phyloP scores from a whole-genome alignment of 1,140 invertebrate species.

The Heliconius hewitsoni region DNA sequence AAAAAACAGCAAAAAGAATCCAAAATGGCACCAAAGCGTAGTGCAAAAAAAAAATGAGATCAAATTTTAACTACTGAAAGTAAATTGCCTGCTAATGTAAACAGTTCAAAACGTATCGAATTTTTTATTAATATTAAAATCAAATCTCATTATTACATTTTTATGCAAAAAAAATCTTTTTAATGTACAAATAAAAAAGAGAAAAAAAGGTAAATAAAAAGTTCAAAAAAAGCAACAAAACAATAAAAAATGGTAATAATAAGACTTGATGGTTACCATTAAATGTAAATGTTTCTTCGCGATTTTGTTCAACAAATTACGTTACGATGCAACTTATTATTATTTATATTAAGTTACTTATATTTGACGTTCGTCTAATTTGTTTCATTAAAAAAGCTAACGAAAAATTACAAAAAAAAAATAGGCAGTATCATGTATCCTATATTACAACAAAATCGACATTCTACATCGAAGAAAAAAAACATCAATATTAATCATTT shows the following conservation, averaged over 20 bases:
- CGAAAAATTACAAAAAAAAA: conserved; percentile 62
- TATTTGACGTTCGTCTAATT: conserved; percentile 43
- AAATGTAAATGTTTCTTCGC: conserved; percentile 54
- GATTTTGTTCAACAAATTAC: conserved; percentile 71
- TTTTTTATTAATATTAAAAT: conserved; percentile 39
- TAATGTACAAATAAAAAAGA: conserved; percentile 21
- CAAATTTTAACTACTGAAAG: conserved; percentile 62
- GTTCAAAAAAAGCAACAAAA: conserved; percentile 26
- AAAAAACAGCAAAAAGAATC: conserved; percentile 45
- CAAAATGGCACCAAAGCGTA: conserved; percentile 69
- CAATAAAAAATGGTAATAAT: conserved; percentile 41
- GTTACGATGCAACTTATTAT: conserved; percentile 60
- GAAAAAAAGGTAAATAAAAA: conserved; percentile 31
- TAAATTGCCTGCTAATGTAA: conserved; percentile 73
- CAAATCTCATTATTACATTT: conserved; percentile 56
- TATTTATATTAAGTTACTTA: conserved; percentile 61
- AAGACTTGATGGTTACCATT: conserved; percentile 50
- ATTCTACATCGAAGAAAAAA: conserved; percentile 74
- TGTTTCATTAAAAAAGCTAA: conserved; percentile 65
- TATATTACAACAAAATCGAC: conserved; percentile 75
- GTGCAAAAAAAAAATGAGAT: conserved; percentile 69
- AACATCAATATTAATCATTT: conserved; percentile 80
- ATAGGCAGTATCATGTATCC: conserved; percentile 73
- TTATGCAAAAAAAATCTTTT: conserved; percentile 27
- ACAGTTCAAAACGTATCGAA: conserved; percentile 57